phyloP scores from a whole-genome alignment of 2,797 vertebrate species.

The Dallia pectoralis region DNA sequence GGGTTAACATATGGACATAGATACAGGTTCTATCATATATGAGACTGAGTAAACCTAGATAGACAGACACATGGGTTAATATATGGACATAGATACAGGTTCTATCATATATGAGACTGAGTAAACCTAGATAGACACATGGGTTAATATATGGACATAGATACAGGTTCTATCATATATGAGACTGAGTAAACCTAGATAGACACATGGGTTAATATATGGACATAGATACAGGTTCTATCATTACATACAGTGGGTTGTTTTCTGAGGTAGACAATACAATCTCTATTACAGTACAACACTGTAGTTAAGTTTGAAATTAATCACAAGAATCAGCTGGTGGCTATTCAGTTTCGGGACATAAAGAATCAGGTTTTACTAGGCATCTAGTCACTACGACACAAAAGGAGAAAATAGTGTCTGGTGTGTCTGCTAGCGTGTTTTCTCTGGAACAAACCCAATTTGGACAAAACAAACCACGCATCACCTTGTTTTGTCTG shows the following conservation, averaged over 20 bases:
- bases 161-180: too few species aligned
- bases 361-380: slow-evolving; percentile 7
- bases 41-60: too few species aligned
- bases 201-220: too few species aligned
- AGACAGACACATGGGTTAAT: too few species aligned
- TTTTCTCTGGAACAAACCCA: not conserved
- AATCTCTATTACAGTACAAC: not conserved
- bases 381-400: slow-evolving; percentile 4
- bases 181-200: too few species aligned
- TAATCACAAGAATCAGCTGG: not conserved
- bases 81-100: too few species aligned
- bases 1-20: too few species aligned
- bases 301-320: not conserved
- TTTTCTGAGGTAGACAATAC: not conserved
- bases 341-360: slow-evolving; percentile 2
- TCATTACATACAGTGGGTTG: not conserved
- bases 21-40: too few species aligned
- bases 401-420: slow-evolving; percentile 7
- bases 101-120: too few species aligned
- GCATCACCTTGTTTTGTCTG: too few species aligned
- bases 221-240: not conserved
- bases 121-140: too few species aligned
- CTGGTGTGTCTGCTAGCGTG: slow-evolving; percentile 4
- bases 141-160: too few species aligned
- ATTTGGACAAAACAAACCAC: not conserved